phyloP scores from a whole-genome alignment of 2,113 vertebrate species.

The Aptenodytes forsteri region DNA sequence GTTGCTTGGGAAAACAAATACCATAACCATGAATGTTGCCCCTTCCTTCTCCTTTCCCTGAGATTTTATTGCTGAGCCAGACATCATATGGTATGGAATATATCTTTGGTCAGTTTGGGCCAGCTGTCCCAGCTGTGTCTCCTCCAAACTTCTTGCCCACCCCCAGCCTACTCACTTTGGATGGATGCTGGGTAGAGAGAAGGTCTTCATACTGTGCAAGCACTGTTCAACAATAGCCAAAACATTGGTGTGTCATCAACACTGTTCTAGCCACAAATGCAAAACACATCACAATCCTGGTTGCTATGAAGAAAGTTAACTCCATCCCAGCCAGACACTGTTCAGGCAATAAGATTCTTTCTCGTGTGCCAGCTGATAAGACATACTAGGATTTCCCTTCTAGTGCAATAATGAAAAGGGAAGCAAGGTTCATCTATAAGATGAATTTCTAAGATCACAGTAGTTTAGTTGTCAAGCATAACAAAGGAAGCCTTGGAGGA shows the following conservation, averaged over 20 bases:
- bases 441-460: background rate
- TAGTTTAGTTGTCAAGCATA: background rate
- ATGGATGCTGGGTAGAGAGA: background rate
- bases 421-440: background rate
- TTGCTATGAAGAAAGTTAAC: background rate
- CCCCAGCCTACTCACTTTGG: background rate
- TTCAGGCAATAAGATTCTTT: background rate
- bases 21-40: background rate
- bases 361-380: background rate
- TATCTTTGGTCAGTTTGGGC: background rate
- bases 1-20: background rate
- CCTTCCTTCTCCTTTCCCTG: background rate
- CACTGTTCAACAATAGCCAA: background rate
- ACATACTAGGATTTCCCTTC: background rate
- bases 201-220: background rate
- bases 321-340: background rate
- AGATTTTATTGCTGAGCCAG: background rate
- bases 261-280: background rate
- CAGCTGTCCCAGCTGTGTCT: background rate
- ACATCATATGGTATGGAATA: background rate
- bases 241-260: background rate
- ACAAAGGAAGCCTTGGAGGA: background rate
- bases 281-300: background rate
- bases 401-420: background rate
- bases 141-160: background rate